Base-by-base conservation (phyloP, 1,140 invertebrate genomes). In the Drosophila arawakana region DNA sequence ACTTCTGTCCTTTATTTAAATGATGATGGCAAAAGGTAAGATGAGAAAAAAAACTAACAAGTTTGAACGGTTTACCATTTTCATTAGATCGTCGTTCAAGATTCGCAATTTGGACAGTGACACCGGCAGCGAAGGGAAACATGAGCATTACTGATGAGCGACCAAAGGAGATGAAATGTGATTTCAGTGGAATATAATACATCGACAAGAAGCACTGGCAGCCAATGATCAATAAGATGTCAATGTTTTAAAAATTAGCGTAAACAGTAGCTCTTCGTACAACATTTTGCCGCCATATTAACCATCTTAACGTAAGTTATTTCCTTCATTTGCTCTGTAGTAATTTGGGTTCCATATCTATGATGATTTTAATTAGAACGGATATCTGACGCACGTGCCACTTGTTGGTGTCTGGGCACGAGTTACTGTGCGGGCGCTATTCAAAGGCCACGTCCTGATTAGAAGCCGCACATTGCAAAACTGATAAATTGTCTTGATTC, bases 141-240 rank as follows among this genome's bases (percentile, higher is more conserved):
- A 89, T 89, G 89, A 92, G 91, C 30, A 92, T 92, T 13, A 92
- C 91, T 0, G 91, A 91, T 6, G 59, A 90, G 11, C 67, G 85
- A 57, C 10, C 15, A 15, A 15, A 15, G 15, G 15, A 15, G 15
- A 15, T 15, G 78, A 80, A 25, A 86, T 2, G 18, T 21, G 18
- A 75, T 10, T 80, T 78, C 5, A 90, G 89, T 52, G 91, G 89
- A 39, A 90, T 91, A 3, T 89, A 91, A 1, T 90, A 88, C 60
- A 84, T 73, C 8, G 72, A 86, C 43, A 75, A 68, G 4, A 72
- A 44, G 8, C 6, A 5, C n/a, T 6, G 0, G 3, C 11, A 13
- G n/a, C 46, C 7, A 37, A 35, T 39, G 15, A 49, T 0, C 41
- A 57, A 15, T 15, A 61, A 39, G 25, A 30, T 30, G 25, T 30